These are phyloP conservation scores for Nesoenas mayeri DNA, from an alignment of 2,113 vertebrate genomes.

Conservation along the genomic window DNA sequence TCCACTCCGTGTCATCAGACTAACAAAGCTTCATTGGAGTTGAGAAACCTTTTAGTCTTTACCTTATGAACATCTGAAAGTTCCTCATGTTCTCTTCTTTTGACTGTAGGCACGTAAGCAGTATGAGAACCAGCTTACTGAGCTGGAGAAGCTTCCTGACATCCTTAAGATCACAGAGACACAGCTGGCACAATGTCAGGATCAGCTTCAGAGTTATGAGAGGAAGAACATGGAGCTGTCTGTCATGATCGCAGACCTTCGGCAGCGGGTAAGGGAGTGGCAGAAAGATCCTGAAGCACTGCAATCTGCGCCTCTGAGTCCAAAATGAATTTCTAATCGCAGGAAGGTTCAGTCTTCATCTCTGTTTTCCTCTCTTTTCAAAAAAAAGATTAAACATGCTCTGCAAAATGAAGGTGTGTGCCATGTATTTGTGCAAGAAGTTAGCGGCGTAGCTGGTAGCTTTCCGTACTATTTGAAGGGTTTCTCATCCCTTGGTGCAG, in stretches of 20 bases:
- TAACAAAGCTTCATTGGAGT: neutral
- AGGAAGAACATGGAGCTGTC: conserved; percentile 83
- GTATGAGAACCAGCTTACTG: conserved; percentile 79
- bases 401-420: conserved; percentile 78
- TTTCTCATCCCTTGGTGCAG: neutral
- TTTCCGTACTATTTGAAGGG: neutral
- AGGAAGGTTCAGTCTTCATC: conserved; percentile 55
- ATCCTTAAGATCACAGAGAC: conserved; percentile 80
- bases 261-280: conserved; percentile 85
- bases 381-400: conserved; percentile 75
- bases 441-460: neutral
- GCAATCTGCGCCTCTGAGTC: neutral
- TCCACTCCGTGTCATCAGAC: neutral
- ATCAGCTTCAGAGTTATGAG: conserved; percentile 81
- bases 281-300: conserved; percentile 51
- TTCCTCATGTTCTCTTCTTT: neutral
- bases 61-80: neutral
- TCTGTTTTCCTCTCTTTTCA: conserved; percentile 66
- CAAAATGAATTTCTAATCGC: conserved; percentile 50
- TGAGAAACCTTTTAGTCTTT: neutral
- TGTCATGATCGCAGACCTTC: conserved; percentile 81
- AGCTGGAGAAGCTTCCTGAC: conserved; percentile 88
- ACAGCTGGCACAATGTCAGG: conserved; percentile 84
- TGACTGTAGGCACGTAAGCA: conserved; percentile 73
- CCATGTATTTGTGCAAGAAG: conserved; percentile 65